A percentile compares a stretch with the other conserved stretches of the same genome.
phyloP scores from a whole-genome alignment of 2,797 vertebrate genomes.

The Sitta carolinensis region DNA sequence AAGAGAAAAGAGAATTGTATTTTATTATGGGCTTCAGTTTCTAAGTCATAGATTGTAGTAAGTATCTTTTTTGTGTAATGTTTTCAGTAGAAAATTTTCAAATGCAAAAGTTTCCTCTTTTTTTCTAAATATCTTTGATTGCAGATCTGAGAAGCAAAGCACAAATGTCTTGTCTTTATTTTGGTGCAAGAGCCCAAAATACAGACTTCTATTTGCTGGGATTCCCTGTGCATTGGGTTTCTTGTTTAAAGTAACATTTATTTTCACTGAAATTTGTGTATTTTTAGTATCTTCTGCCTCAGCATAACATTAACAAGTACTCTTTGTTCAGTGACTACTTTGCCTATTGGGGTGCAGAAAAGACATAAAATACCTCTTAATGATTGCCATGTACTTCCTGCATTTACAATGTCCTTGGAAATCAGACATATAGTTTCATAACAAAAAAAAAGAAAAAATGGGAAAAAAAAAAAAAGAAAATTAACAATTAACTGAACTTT shows the following conservation, averaged over 20 bases:
- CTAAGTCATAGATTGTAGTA: not conserved
- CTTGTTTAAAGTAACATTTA: not conserved
- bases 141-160: not conserved
- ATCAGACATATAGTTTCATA: not conserved
- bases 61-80: not conserved
- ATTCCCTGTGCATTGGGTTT: not conserved
- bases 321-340: not conserved
- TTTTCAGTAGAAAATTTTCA: not conserved
- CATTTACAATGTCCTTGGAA: not conserved
- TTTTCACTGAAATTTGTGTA: not conserved
- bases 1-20: not conserved
- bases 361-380: not conserved
- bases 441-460: not conserved
- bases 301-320: not conserved
- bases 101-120: not conserved
- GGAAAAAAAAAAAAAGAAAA: not conserved
- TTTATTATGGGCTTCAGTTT: not conserved
- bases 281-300: not conserved
- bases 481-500: not conserved
- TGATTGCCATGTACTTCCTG: not conserved
- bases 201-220: not conserved
- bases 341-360: not conserved
- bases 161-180: not conserved
- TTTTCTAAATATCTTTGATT: not conserved
- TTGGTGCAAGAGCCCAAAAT: not conserved